Conservation (phyloP, 1,140 invertebrate species). For the Nymphalis io region DNA sequence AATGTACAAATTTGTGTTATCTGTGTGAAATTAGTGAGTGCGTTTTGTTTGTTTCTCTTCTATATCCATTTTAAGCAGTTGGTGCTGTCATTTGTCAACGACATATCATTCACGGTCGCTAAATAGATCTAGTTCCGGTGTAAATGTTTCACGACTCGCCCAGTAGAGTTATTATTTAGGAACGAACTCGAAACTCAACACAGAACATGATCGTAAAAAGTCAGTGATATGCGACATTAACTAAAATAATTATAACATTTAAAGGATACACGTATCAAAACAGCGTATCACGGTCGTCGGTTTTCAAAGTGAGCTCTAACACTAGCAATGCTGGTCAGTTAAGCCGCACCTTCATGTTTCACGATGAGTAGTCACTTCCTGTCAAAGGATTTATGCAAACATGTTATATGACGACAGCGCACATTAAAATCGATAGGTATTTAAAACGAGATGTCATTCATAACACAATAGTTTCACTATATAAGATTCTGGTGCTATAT, state of each 20-base stretch:
- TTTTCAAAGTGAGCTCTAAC: too few species aligned
- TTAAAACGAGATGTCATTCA: not conserved
- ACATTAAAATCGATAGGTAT: not conserved
- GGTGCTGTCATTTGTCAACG: not conserved
- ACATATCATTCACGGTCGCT: not conserved
- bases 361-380: conserved; percentile 1
- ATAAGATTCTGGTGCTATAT: not conserved
- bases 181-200: too few species aligned
- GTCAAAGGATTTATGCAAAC: not conserved
- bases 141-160: not conserved
- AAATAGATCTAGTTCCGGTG: not conserved
- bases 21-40: not conserved
- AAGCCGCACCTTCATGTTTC: not conserved
- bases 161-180: not conserved
- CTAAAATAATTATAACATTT: too few species aligned
- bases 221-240: too few species aligned
- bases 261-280: too few species aligned
- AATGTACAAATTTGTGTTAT: too few species aligned
- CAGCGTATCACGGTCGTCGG: too few species aligned
- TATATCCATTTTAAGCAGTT: not conserved
- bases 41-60: not conserved
- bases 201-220: too few species aligned
- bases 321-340: not conserved
- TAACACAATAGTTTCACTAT: not conserved
- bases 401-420: not conserved